Evolutionary conservation across 1,140 invertebrate genomes (phyloP), one percentile per base, ranked within the genome.

Genomic region (Manduca sexta): DNA sequence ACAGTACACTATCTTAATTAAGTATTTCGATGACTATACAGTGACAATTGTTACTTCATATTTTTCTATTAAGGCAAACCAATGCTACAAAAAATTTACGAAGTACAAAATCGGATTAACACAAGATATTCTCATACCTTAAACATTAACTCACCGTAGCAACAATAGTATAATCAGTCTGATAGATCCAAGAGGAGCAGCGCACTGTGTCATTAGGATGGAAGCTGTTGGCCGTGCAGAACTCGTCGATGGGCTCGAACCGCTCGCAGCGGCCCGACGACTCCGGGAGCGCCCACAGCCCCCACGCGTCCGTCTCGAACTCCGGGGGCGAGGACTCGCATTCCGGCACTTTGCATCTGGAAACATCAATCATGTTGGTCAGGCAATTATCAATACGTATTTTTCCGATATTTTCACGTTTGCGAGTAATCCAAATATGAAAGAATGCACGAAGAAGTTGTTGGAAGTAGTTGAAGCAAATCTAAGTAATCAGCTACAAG

Each of bases 301-400:
- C 63, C 76, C 75, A 74, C 0, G 40, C 56, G 35, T 57, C 56
- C 0, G 73, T 41, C 0, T 40, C 46, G 46, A 64, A 73, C 7
- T 54, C 10, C 0, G 68, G 62, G 0, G 70, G 69, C 0, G 49
- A 49, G 0, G 60, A 46, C 46, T 80, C 76, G 54, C 79, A 83
- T 58, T 77, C 69, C 13, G 76, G 74, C 1, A 80, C 74, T 16
- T 49, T 34, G 42, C 79, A 83, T 64, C 79, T 83, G 60, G 17
- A 58, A 60, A 13, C 30, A 44, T n/a, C 14, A 29, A 46, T 6
- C 11, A 52, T 10, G 45, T 13, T 29, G 15, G 34, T 18, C 13
- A 35, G 31, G 40, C 21, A 41, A 6, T 16, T 1, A 8, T 26
- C 21, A 2, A 8, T 26, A 5, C 2, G 21, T 21, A 7, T 21